Conservation (phyloP, 2,888 invertebrate genomes). For the Macropis europaea region DNA sequence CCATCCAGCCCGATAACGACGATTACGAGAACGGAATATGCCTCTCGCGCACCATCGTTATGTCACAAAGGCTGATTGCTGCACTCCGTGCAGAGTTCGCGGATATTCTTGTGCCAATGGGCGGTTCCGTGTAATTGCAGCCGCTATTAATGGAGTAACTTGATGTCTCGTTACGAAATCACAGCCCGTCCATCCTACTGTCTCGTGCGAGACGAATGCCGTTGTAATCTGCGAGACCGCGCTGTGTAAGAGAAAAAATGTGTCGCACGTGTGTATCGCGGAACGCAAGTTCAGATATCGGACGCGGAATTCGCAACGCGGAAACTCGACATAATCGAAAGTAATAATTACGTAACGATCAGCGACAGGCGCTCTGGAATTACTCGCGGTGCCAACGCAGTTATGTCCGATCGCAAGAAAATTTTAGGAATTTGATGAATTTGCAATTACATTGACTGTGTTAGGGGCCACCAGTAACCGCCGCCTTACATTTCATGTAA, state of each 20-base stretch:
- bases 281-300: background rate
- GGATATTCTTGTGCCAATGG: constrained; percentile 51
- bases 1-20: background rate
- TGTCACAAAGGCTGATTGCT: constrained; percentile 30
- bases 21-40: constrained; percentile 1
- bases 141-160: constrained; percentile 61
- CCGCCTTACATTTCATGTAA: too few species aligned
- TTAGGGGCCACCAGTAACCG: too few species aligned
- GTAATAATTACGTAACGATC: background rate
- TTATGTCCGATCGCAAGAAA: too few species aligned
- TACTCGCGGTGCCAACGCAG: too few species aligned
- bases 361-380: background rate
- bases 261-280: background rate
- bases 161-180: constrained; percentile 58
- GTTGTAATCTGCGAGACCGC: background rate
- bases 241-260: background rate
- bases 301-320: background rate
- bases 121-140: constrained; percentile 57
- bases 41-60: constrained; percentile 29
- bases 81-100: constrained; percentile 38
- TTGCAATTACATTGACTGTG: too few species aligned
- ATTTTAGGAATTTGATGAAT: too few species aligned
- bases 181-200: constrained; percentile 9
- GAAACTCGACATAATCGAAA: background rate
- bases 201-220: background rate